Conservation (phyloP, 1,140 invertebrate genomes). For the Eurosta solidaginis region DNA sequence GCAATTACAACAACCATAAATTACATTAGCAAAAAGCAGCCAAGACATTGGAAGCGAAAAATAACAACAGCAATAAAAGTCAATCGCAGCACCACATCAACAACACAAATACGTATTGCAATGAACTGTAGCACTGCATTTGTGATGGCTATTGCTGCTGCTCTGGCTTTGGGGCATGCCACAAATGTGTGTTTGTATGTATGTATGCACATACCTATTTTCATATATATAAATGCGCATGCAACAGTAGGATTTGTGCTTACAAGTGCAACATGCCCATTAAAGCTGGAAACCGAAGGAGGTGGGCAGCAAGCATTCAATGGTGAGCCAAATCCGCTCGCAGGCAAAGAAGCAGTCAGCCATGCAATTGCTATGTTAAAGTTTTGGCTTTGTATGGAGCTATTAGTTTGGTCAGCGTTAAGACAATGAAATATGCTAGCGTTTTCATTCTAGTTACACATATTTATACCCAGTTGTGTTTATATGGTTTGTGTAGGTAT, state of each 20-base stretch:
- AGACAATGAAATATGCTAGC: background rate
- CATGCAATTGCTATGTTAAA: background rate
- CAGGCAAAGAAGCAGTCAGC: background rate
- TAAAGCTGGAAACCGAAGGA: background rate
- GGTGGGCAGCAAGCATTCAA: background rate
- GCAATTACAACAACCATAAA: background rate
- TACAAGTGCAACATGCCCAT: constrained; percentile 26
- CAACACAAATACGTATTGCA: background rate
- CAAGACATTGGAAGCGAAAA: background rate
- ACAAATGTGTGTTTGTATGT: background rate
- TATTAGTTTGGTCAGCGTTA: constrained; percentile 4
- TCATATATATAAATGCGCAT: background rate
- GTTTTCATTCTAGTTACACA: too few species aligned
- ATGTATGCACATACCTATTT: background rate
- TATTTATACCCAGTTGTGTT: too few species aligned
- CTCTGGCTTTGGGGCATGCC: background rate
- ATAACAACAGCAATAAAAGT: background rate
- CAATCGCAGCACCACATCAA: background rate
- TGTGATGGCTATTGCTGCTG: background rate
- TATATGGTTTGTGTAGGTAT: too few species aligned
- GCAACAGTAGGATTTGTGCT: background rate
- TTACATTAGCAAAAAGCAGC: background rate
- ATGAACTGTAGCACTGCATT: constrained; percentile 5
- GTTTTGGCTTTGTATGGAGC: too few species aligned
- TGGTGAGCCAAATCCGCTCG: background rate